Percentiles rank a stretch among this genome's conserved stretches.
phyloP scores from a whole-genome alignment of 1,140 invertebrate genomes.

The Sycophila sp. region DNA sequence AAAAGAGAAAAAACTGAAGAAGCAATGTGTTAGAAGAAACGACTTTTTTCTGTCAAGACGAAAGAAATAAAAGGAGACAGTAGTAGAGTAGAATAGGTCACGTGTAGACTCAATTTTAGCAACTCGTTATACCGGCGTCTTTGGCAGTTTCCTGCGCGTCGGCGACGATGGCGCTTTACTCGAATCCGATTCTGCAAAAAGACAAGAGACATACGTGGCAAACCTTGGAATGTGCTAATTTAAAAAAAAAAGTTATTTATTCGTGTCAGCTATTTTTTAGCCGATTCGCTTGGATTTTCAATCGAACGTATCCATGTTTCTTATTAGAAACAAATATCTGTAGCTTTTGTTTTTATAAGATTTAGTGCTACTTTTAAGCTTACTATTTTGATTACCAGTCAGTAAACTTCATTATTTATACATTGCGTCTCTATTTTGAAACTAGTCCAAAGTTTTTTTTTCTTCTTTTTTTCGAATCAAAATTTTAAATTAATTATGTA shows the following conservation, averaged over 20 bases:
- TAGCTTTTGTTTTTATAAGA: too few relatives aligned
- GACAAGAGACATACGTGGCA: slow-evolving; percentile 15
- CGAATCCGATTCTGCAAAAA: slow-evolving; percentile 77
- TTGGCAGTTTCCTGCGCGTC: slow-evolving; percentile 90
- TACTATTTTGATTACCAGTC: too few relatives aligned
- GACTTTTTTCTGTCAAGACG: slow-evolving; percentile 28
- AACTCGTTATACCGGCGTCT: slow-evolving; percentile 89
- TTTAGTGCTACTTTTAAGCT: too few relatives aligned
- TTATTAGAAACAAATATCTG: too few relatives aligned
- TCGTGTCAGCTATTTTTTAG: too few relatives aligned
- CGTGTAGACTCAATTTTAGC: slow-evolving; percentile 64
- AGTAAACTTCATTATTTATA: too few relatives aligned
- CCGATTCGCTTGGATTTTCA: too few relatives aligned
- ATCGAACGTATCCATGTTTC: too few relatives aligned
- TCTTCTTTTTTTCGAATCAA: too few relatives aligned
- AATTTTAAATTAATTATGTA: too few relatives aligned
- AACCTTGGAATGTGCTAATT: neutral
- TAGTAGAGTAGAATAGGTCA: slow-evolving; percentile 52
- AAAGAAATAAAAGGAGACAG: slow-evolving; percentile 47
- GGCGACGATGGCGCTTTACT: slow-evolving; percentile 87
- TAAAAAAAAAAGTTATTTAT: neutral
- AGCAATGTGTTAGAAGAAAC: slow-evolving; percentile 50
- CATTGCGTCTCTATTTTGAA: too few relatives aligned
- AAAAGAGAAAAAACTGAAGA: slow-evolving; percentile 54
- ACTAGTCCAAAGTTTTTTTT: too few relatives aligned